Evolutionary conservation across 2,888 invertebrate genomes (phyloP).

Genomic region (Ochropacha duplaris): DNA sequence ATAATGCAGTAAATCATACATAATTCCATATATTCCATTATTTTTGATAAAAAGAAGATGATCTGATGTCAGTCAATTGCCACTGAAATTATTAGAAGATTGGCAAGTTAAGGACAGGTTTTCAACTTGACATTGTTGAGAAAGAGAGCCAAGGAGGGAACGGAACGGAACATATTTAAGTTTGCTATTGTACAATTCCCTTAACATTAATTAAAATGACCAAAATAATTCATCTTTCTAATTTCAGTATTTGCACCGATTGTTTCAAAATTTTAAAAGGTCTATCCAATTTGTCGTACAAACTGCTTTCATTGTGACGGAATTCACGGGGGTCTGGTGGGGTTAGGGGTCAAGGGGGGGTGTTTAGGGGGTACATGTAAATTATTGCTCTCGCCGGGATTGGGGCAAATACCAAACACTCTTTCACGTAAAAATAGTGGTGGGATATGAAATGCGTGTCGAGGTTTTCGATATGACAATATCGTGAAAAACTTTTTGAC

Average conservation of each 20-base stretch:
- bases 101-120: too few relatives aligned
- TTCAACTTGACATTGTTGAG: too few relatives aligned
- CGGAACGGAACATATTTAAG: too few relatives aligned
- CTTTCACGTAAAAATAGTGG: constrained; percentile 41
- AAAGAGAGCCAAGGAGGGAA: too few relatives aligned
- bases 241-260: not conserved
- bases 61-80: too few relatives aligned
- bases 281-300: constrained; percentile 9
- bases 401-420: constrained; percentile 47
- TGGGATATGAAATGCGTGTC: constrained; percentile 10
- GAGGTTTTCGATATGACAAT: constrained; percentile 4
- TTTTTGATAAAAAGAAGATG: too few relatives aligned
- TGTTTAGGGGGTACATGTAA: constrained; percentile 38
- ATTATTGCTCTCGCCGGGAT: constrained; percentile 54
- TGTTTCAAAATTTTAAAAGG: constrained; percentile 6
- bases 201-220: not conserved
- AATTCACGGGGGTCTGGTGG: constrained; percentile 9
- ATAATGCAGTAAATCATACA: too few relatives aligned
- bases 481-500: not conserved
- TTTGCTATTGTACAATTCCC: too few relatives aligned
- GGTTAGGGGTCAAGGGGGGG: constrained; percentile 5
- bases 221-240: not conserved
- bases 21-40: too few relatives aligned
- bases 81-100: too few relatives aligned
- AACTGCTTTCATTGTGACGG: constrained; percentile 19